These are phyloP conservation scores for Hemitrygon akajei DNA, from an alignment of 2,797 vertebrate species.

Conservation along the genomic window DNA sequence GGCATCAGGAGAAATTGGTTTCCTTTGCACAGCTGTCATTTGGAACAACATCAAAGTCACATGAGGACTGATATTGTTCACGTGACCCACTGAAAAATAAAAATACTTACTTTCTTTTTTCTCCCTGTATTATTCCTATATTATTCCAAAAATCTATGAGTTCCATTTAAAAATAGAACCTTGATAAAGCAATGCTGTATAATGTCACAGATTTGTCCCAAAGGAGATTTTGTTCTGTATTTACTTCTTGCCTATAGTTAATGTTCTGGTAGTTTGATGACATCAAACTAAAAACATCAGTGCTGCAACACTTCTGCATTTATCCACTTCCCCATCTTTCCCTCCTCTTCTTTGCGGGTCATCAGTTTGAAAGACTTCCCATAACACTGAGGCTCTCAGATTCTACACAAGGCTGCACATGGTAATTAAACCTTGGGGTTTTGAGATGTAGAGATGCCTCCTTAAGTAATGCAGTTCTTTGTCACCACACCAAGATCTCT, in stretches of 20 bases:
- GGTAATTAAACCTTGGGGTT: conserved; percentile 80
- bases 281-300: neutral
- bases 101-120: neutral
- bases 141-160: neutral
- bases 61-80: neutral
- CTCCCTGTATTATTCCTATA: neutral
- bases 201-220: neutral
- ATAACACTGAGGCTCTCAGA: conserved; percentile 56
- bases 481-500: conserved; percentile 53
- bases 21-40: neutral
- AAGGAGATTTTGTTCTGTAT: neutral
- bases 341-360: conserved; percentile 42
- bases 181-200: neutral
- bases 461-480: conserved; percentile 64
- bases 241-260: neutral
- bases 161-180: neutral
- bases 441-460: conserved; percentile 69
- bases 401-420: conserved; percentile 76
- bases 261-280: neutral
- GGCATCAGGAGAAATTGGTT: too few relatives aligned
- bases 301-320: neutral
- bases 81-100: neutral
- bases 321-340: neutral
- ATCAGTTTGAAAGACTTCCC: conserved; percentile 67
- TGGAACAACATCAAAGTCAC: neutral